Evolutionary conservation across 2,888 invertebrate species (phyloP).

Genomic region (Meandrusa payeni): DNA sequence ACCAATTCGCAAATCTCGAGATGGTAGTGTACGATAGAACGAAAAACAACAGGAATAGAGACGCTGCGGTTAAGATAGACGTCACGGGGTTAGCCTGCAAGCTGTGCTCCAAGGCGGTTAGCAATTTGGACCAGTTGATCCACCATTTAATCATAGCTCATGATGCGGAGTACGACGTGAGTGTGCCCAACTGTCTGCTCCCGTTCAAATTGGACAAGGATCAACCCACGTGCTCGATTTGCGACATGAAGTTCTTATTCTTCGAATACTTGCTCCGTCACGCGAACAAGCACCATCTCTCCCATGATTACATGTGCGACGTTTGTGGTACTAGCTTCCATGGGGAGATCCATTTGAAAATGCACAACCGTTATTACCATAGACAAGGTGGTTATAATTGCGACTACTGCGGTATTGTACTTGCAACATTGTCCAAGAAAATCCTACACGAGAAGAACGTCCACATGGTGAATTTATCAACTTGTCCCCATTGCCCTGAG

Average conservation of each 20-base stretch:
- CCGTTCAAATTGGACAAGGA: constrained; percentile 67
- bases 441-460: constrained; percentile 69
- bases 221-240: constrained; percentile 63
- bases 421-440: constrained; percentile 66
- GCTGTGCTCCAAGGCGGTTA: constrained; percentile 49
- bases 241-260: constrained; percentile 65
- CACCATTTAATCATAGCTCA: constrained; percentile 70
- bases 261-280: constrained; percentile 68
- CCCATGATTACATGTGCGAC: constrained; percentile 72
- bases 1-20: constrained; percentile 61
- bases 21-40: constrained; percentile 62
- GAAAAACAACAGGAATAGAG: constrained; percentile 66
- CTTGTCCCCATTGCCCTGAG: constrained; percentile 66
- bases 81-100: constrained; percentile 61
- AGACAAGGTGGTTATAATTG: constrained; percentile 67
- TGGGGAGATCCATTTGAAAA: constrained; percentile 70
- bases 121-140: constrained; percentile 60
- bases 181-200: constrained; percentile 63
- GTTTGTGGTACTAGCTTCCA: constrained; percentile 73
- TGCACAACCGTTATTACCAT: constrained; percentile 72
- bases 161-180: constrained; percentile 67
- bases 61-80: constrained; percentile 72
- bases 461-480: constrained; percentile 58
- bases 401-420: constrained; percentile 70
- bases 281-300: constrained; percentile 66